These are phyloP conservation scores for Elmis aenea DNA, from an alignment of 2,888 invertebrate species.

Conservation along the genomic window DNA sequence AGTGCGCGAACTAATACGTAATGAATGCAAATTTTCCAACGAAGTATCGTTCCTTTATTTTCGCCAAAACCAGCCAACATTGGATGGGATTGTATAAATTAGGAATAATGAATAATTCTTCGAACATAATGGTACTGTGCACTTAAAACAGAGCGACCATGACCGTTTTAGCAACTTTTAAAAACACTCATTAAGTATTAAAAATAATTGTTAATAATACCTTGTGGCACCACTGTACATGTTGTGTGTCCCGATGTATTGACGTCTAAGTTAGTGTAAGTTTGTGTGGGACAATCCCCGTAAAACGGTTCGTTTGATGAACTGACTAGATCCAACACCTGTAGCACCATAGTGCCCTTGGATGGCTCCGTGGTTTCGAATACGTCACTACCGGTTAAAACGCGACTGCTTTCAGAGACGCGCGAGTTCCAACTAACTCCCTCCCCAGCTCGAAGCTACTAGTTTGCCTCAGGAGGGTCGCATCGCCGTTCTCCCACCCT, in stretches of 20 bases:
- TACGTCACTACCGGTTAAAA: constrained; percentile 26
- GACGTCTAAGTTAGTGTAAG: constrained; percentile 46
- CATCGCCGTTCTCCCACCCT: constrained; percentile 37
- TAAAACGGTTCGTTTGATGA: constrained; percentile 68
- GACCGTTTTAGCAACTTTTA: too few species aligned
- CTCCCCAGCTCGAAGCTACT: constrained; percentile 10
- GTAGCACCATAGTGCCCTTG: constrained; percentile 67
- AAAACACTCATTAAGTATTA: too few species aligned
- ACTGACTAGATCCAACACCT: constrained; percentile 60
- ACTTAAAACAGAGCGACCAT: too few species aligned
- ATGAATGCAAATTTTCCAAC: too few species aligned
- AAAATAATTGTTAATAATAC: too few species aligned
- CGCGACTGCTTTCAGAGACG: constrained; percentile 29
- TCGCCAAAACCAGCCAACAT: too few species aligned
- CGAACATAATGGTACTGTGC: too few species aligned
- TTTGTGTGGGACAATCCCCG: constrained; percentile 53
- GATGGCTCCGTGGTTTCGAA: constrained; percentile 46
- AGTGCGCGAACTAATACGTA: too few species aligned
- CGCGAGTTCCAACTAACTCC: constrained; percentile 32
- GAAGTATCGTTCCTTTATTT: too few species aligned
- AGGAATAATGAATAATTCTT: too few species aligned
- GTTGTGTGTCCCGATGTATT: constrained; percentile 44
- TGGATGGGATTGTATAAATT: too few species aligned
- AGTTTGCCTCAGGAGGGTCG: constrained; percentile 25
- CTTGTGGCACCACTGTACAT: constrained; percentile 45